Evolutionary conservation across 1,140 invertebrate genomes (phyloP).

Genomic region (Tetramorium simillimum): DNA sequence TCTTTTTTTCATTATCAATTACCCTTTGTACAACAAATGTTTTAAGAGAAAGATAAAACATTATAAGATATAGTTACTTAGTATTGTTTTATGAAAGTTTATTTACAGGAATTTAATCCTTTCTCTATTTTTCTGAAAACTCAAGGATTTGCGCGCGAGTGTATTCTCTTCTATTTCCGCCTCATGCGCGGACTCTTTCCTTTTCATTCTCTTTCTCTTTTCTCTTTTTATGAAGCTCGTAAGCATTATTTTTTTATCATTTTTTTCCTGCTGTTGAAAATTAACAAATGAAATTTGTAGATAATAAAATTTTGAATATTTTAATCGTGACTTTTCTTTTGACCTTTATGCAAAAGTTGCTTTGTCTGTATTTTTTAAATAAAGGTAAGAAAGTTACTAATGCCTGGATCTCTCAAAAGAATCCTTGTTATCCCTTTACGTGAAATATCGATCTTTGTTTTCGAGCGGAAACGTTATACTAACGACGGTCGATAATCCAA

Average conservation of each 20-base stretch:
- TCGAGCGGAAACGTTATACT: not conserved
- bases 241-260: not conserved
- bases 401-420: not conserved
- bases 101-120: constrained; percentile 3
- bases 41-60: not conserved
- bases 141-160: not conserved
- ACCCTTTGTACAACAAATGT: not conserved
- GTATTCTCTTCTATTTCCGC: not conserved
- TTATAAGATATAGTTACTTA: not conserved
- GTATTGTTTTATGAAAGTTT: not conserved
- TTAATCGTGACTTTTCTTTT: not conserved
- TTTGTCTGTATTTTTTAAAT: not conserved
- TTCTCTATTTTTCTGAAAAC: not conserved
- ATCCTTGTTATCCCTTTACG: not conserved
- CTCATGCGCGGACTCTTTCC: not conserved
- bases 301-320: constrained; percentile 21
- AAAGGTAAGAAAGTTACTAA: not conserved
- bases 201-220: not conserved
- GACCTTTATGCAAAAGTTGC: not conserved
- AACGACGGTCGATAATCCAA: constrained; percentile 49
- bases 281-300: not conserved
- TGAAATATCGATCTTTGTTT: constrained; percentile 37
- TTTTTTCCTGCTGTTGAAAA: not conserved
- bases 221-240: not conserved
- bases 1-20: not conserved